Conservation (phyloP, 64 coral and sea anemone genomes). For the Hydrozoanthus tunicans region DNA sequence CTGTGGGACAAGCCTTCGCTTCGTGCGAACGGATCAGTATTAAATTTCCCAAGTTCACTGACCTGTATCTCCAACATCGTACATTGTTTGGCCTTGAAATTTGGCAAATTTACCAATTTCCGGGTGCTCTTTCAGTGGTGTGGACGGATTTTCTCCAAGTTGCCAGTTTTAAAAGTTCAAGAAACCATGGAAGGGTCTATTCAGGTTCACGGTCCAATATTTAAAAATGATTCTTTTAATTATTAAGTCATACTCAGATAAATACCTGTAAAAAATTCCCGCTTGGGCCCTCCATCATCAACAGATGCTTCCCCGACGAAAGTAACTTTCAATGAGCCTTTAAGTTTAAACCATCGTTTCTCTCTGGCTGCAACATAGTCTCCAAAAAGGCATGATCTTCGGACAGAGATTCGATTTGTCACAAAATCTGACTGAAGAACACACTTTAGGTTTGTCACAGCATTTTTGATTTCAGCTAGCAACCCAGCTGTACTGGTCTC, state of each 20-base stretch:
- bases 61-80: too few relatives aligned
- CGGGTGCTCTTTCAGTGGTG: too few relatives aligned
- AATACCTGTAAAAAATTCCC: constrained; percentile 65
- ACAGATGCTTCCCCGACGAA: constrained; percentile 58
- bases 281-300: constrained; percentile 54
- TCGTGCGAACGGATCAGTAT: too few relatives aligned
- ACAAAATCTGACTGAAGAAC: constrained; percentile 3
- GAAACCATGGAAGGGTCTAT: too few relatives aligned
- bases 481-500: not conserved
- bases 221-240: not conserved
- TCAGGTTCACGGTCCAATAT: not conserved
- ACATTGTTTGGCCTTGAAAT: too few relatives aligned
- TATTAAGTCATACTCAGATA: not conserved
- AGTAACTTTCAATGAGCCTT: constrained; percentile 53
- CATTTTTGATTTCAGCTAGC: not conserved
- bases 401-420: constrained; percentile 35
- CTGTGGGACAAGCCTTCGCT: too few relatives aligned
- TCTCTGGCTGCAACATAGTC: constrained; percentile 42
- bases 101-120: too few relatives aligned
- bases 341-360: constrained; percentile 58
- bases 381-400: constrained; percentile 21
- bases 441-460: constrained; percentile 20
- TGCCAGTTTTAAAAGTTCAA: too few relatives aligned
- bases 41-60: too few relatives aligned
- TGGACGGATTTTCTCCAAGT: too few relatives aligned